Evolutionary conservation across 2,113 vertebrate genomes (phyloP), one percentile per base, ranked within the genome.

Genomic region (Oxyruncus cristatus): DNA sequence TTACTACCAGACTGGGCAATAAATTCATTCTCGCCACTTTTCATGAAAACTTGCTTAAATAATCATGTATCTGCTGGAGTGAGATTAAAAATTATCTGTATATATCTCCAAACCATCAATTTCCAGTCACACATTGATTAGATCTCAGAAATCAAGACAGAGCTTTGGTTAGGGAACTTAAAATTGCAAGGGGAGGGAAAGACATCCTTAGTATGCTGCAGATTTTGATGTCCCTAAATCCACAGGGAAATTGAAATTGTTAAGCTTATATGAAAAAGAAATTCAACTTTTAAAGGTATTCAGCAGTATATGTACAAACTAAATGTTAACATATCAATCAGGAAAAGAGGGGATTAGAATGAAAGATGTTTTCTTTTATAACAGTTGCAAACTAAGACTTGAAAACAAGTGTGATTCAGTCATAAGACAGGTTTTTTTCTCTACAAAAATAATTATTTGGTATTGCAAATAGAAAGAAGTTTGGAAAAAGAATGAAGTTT

Each of bases 201-300:
- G 30, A 26, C 39, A 28, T 63, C 42, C 39, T 73, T 20, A 53
- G 14, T 62, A 11, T 37, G 7, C 70, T 71, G 85, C 68, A 52
- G 77, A 74, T 67, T 88, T 80, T 96, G 82, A 63, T 73, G 50
- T 93, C 20, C 46, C 39, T 78, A 71, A 96, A 93, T 73, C 47
- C 42, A 58, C 22, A 65, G 55, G 77, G 37, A 87, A 65, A 95
- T 92, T 81, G 71, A 12, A 92, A 92, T 89, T 89, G 59, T 62
- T 78, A 41, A 66, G 35, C 79, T 95, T 94, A 75, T 30, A 75
- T 92, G 33, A 88, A 91, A 90, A 93, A 42, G 62, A 33, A 75
- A 23, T 59, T 14, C 76, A 84, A 12, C 87, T 78, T 84, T 56
- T 71, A 83, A 92, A 85, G 70, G 56, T 32, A 79, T 55, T 72